phyloP scores from a whole-genome alignment of 2,888 invertebrate genomes.

The Eristalinus sepulchralis region DNA sequence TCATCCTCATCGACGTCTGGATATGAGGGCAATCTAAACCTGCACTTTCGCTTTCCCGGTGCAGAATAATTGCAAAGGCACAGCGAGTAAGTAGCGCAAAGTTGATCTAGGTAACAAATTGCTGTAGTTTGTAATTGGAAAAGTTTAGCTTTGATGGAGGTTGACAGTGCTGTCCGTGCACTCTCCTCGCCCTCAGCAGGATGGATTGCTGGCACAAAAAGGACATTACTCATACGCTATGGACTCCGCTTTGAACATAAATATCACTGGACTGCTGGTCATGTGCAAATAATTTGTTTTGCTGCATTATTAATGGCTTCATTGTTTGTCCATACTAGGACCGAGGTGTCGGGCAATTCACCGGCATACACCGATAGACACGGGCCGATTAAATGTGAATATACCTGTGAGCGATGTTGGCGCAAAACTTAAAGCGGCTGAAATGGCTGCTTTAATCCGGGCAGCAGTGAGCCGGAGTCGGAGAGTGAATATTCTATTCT shows the following conservation, averaged over 20 bases:
- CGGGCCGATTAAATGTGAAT: not conserved
- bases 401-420: not conserved
- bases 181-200: not conserved
- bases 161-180: not conserved
- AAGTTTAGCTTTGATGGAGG: conserved; percentile 2
- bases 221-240: conserved; percentile 10
- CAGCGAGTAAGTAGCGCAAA: not conserved
- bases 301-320: conserved; percentile 23
- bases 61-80: conserved; percentile 7
- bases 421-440: not conserved
- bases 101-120: conserved; percentile 8
- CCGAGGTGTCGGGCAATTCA: not conserved
- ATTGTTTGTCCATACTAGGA: not conserved
- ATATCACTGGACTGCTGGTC: conserved; percentile 30
- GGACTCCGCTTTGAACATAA: conserved; percentile 23
- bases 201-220: not conserved
- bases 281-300: conserved; percentile 20
- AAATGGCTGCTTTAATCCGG: not conserved
- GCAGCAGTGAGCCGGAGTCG: not conserved
- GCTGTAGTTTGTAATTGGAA: conserved; percentile 22
- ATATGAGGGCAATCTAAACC: not conserved
- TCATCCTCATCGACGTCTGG: not conserved
- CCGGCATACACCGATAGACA: not conserved
- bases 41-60: not conserved
- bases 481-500: no score